phyloP scores from a whole-genome alignment of 2,888 invertebrate species.

The Lottia scabra region DNA sequence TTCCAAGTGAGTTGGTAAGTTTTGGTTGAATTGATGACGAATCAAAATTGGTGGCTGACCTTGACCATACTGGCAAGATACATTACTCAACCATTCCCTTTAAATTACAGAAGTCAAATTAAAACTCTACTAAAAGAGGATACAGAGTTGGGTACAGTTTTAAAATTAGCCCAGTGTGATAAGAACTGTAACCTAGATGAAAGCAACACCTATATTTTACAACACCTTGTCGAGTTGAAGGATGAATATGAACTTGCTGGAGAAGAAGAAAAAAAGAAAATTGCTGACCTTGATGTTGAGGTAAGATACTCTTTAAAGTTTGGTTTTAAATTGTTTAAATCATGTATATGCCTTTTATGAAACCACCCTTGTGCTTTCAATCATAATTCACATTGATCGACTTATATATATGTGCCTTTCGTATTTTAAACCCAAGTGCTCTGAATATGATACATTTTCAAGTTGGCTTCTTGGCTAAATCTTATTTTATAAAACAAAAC shows the following conservation, averaged over 20 bases:
- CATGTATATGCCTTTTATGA: too few species aligned
- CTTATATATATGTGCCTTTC: too few species aligned
- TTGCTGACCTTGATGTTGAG: constrained; percentile 42
- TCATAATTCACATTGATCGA: too few species aligned
- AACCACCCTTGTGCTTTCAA: neutral
- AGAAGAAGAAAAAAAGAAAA: constrained; percentile 43
- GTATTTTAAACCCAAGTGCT: too few species aligned
- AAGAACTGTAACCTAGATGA: constrained; percentile 47
- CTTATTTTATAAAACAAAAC: too few species aligned
- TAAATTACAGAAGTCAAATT: constrained; percentile 42
- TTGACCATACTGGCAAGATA: neutral
- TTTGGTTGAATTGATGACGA: too few species aligned
- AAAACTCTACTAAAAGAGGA: constrained; percentile 49
- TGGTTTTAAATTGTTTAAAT: too few species aligned
- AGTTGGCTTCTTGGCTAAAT: too few species aligned
- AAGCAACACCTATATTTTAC: constrained; percentile 36
- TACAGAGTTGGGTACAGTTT: constrained; percentile 43
- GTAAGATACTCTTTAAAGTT: constrained; percentile 27
- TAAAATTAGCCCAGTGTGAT: constrained; percentile 47
- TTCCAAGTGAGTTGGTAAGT: too few species aligned
- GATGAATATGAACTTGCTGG: constrained; percentile 41
- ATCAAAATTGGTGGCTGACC: too few species aligned
- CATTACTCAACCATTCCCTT: neutral
- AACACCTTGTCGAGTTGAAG: constrained; percentile 37
- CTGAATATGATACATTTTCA: too few species aligned